Base-by-base conservation (phyloP, 2,888 invertebrate species). In the Euzetes globulus region DNA sequence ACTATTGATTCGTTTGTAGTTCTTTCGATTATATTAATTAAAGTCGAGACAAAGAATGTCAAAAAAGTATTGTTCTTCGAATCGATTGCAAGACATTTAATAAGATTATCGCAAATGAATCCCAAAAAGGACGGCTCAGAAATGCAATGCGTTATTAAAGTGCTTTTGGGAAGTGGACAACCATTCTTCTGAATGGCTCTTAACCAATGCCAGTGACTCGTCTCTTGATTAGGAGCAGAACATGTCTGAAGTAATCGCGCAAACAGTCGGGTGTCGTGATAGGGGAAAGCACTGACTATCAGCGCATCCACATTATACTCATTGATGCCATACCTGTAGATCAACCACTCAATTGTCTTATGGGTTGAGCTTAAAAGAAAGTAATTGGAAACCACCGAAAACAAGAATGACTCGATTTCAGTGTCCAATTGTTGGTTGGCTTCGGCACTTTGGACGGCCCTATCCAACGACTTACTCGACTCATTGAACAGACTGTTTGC, bases 261-360 rank as follows among this genome's bases (percentile, higher is more conserved):
- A 84, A 97, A 99, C 77, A 92, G 89, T 78, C 90, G 90, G 0
- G 94, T 92, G 80, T 94, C 92, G 82, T 97, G 94, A 82, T 94
- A 97, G 0, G 98, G 97, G 73, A 99, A 83, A 74, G 92, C 90
- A 11, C 92, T 85, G 76, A 89, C 86, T 80, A 98, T 85, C 55
- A 97, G 85, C 0, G 89, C 88, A 80, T 92, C 89, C 74, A 88
- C 87, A 81, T 97, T 97, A 83, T 90, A 97, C 73, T 90, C 87
- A 80, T 98, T 91, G 76, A 98, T 90, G 78, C 90, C 88, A 82
- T 81, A 86, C 84, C 86, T 88, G 80, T 92, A 88, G 65, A 98
- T 88, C 3, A 99, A 86, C 97, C 97, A 99, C 85, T 99, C 99
- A 68, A 99, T 82, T 1, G 94, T 90, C 85, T 95, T 92, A 78